Percentiles rank a stretch among this genome's conserved stretches.
phyloP scores from a whole-genome alignment of 2,888 invertebrate species.

The Seira ritae region DNA sequence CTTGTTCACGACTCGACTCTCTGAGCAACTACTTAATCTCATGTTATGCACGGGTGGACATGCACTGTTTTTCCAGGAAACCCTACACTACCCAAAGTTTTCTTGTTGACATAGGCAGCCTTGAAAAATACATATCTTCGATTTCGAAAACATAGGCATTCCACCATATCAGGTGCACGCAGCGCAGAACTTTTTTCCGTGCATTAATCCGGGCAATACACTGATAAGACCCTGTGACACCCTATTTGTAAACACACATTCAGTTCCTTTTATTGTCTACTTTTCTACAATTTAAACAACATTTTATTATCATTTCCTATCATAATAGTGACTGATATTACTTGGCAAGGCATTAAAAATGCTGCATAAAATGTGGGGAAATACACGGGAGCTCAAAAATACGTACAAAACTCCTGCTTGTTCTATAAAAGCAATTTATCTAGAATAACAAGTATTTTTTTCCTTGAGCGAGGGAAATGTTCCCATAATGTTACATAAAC shows the following conservation, averaged over 20 bases:
- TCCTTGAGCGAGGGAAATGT: slow-evolving; percentile 13
- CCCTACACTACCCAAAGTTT: neutral
- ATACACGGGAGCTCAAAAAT: slow-evolving; percentile 9
- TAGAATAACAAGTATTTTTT: slow-evolving; percentile 1
- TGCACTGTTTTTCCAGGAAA: slow-evolving; percentile 9
- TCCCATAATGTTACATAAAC: slow-evolving; percentile 30
- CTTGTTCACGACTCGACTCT: no score
- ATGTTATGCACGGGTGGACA: slow-evolving; percentile 21
- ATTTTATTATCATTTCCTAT: slow-evolving; percentile 15
- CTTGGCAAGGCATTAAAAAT: neutral
- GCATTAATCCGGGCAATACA: slow-evolving; percentile 2
- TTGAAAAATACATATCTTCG: neutral
- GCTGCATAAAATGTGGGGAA: neutral
- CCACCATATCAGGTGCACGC: neutral
- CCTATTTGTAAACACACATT: slow-evolving; percentile 14
- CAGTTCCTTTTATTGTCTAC: neutral
- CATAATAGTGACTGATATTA: neutral
- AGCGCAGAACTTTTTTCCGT: neutral
- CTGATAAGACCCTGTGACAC: slow-evolving; percentile 8
- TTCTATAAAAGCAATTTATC: neutral
- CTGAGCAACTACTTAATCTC: no score
- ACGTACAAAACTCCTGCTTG: neutral
- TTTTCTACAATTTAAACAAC: neutral
- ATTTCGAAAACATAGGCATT: no score
- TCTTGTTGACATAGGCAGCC: neutral